phyloP scores from a whole-genome alignment of 2,888 invertebrate species.

The Catocala fraxini region DNA sequence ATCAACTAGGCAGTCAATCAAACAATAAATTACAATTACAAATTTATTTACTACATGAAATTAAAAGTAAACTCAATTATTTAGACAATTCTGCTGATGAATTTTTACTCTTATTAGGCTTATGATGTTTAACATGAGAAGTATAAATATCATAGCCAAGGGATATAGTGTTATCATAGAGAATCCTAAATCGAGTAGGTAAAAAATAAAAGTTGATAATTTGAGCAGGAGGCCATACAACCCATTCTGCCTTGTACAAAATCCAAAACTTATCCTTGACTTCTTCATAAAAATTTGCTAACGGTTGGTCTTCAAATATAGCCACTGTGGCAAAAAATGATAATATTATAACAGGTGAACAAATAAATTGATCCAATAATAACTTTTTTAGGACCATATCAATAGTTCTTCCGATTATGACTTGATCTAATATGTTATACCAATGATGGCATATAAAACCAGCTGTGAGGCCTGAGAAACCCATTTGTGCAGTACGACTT shows the following conservation, averaged over 20 bases:
- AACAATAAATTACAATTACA: too few relatives aligned
- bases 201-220: conserved; percentile 96
- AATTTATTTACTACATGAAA: too few relatives aligned
- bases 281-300: conserved; percentile 89
- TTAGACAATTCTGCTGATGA: neutral
- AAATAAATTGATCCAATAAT: conserved; percentile 93
- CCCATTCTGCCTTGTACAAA: conserved; percentile 95
- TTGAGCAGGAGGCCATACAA: conserved; percentile 97
- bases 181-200: conserved; percentile 93
- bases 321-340: conserved; percentile 93
- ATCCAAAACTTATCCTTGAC: conserved; percentile 91
- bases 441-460: conserved; percentile 95
- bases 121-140: conserved; percentile 91
- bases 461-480: conserved; percentile 91
- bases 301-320: conserved; percentile 89
- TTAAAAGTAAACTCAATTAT: conserved; percentile 1
- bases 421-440: conserved; percentile 93
- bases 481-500: conserved; percentile 91
- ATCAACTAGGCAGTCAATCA: too few relatives aligned
- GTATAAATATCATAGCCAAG: conserved; percentile 95
- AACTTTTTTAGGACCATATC: conserved; percentile 92
- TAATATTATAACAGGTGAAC: conserved; percentile 93
- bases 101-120: conserved; percentile 39
- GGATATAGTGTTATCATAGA: conserved; percentile 95
- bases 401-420: conserved; percentile 90